Base-by-base conservation (phyloP, 2,797 vertebrate genomes). In the Lepilemur septentrionalis region DNA sequence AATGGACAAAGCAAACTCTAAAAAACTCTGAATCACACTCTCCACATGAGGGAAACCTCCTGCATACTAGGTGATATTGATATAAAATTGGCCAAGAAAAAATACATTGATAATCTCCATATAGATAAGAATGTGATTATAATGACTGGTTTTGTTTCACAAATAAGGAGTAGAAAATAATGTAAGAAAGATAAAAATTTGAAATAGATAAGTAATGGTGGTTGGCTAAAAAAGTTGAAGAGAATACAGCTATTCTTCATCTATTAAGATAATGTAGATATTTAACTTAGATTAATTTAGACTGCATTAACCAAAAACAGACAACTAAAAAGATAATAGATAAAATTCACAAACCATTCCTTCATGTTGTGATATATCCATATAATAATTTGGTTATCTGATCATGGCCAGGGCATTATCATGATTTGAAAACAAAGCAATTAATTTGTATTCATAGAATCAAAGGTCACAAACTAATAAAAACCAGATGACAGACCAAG, bases 391-490 rank as follows among this genome's bases (percentile, higher is more conserved):
- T 73, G 32, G 46, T 50, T 83, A 80, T 69, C 30, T 91, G 25
- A 75, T 65, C 41, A 67, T 65, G 28, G 55, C 1, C 55, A 82
- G 25, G 43, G 7, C n/a, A 89, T 14, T 13, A 87, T 32, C 43
- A 85, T 78, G 25, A 72, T 52, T 23, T 61, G 7, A 96, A 91
- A 96, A 85, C 2, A 89, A 84, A 80, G 30, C 82, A 91, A 88
- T 80, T 90, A 86, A 84, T 38, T 89, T 70, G 25, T 57, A 52
- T 80, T 35, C 35, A 89, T 10, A 81, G 69, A 93, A 67, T 78
- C 41, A 94, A 95, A 96, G 61, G 48, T 92, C 69, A 48, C 43
- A 91, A 91, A 79, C 78, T 67, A 70, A 92, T 65, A 94, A 94
- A 82, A 90, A 87, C 43, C 25, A 94, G 43, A 38, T 67, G 25